Conservation (phyloP, 2,888 invertebrate genomes). For the Rhamnusium bicolor region DNA sequence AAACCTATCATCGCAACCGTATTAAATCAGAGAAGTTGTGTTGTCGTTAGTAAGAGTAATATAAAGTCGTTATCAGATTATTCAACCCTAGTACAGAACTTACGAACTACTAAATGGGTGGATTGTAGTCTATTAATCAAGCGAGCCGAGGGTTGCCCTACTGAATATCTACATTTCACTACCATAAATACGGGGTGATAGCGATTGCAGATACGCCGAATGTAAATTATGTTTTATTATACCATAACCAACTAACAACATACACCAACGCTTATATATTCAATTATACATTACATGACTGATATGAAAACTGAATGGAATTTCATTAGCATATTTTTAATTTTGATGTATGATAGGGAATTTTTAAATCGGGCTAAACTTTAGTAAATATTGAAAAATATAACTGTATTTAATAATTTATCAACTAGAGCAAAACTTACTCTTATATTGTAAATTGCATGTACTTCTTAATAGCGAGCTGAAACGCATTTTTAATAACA, state of each 20-base stretch:
- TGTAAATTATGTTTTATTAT: conserved; percentile 62
- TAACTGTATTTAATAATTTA: too few species aligned
- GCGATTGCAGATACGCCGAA: conserved; percentile 59
- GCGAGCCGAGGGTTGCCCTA: conserved; percentile 56
- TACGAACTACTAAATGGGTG: conserved; percentile 67
- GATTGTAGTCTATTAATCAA: conserved; percentile 68
- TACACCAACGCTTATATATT: conserved; percentile 43
- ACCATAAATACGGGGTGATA: conserved; percentile 63
- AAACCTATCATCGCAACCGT: conserved; percentile 25
- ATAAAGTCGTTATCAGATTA: conserved; percentile 68
- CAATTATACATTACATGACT: conserved; percentile 44
- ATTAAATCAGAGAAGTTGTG: conserved; percentile 54
- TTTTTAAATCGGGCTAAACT: too few species aligned
- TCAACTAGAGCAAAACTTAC: too few species aligned
- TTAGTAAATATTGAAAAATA: too few species aligned
- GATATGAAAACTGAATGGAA: conserved; percentile 20
- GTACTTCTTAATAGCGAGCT: too few species aligned
- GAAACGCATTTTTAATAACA: too few species aligned
- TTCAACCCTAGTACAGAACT: conserved; percentile 64
- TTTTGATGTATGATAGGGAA: background rate
- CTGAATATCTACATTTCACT: conserved; percentile 61
- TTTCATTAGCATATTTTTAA: conserved; percentile 15
- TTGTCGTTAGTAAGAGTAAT: conserved; percentile 59
- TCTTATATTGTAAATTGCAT: too few species aligned
- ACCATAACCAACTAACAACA: conserved; percentile 57